Evolutionary conservation across 1,140 invertebrate species (phyloP), one percentile per base, ranked within the genome.

Genomic region (Cryptotermes secundus): DNA sequence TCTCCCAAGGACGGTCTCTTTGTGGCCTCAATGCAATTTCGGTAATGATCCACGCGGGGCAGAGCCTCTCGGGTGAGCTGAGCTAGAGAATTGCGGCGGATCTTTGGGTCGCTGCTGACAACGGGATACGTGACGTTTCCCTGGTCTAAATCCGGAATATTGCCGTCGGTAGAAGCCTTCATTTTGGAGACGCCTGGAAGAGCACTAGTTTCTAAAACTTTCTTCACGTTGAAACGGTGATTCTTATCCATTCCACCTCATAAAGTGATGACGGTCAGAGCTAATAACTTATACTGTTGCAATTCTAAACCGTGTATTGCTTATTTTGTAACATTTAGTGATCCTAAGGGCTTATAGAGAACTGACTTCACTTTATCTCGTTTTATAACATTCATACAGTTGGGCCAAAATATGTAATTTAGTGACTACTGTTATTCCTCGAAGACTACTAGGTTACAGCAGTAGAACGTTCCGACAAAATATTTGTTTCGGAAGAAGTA

Each of bases 1-100:
- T 98, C 97, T 88, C 98, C 97, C 22, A 99, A 90, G 7, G 97
- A 98, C 9, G 97, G 97, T 88, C 95, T 92, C 87, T 96, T 96
- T 31, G 94, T 96, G 7, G 96, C 96, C 87, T 97, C 96, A 91
- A 98, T 92, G 85, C 98, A 95, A 89, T 99, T 98, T 84, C 97
- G 93, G 90, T 99, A 99, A 91, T 98, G 97, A 88, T 98, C 97
- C 87, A 98, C 89, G 81, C 97, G 92, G 19, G 97, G 97, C 80
- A 98, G 88, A 4, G 97, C 97, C 91, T 99, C 97, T 19, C 96
- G 91, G 1, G 97, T 98, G 88, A 98, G 95, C 88, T 97, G 95
- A 83, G 96, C 95, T 88, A 88, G 96, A 88, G 95, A 96, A 34
- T 34, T 35, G 0, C 38, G 31, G 31, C 34, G 83, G 14, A 34